Base-by-base conservation (phyloP, 2,888 invertebrate species). In the Hecatera dysodea region DNA sequence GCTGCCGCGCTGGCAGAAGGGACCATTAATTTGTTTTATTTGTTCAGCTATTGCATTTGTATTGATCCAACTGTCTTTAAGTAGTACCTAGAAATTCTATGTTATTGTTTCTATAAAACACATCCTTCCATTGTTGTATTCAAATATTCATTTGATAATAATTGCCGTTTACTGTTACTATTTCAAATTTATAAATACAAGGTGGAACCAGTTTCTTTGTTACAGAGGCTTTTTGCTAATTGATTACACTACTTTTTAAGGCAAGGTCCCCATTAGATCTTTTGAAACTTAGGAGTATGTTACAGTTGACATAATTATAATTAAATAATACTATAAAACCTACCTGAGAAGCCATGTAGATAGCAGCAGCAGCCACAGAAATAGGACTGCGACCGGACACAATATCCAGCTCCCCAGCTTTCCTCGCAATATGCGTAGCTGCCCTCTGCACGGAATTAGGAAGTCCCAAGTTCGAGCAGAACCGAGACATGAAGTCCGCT, bases 341-440 rank as follows among this genome's bases (percentile, higher is more conserved):
- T 88, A 98, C 98, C 95, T 99, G 99, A 19, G 99, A 99, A 3
- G 99, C 99, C 99, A 99, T 99, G 90, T 99, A 99, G 89, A 99
- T 99, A 66, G 99, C 99, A 60, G 99, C 99, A 11, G 99, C 99
- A 0, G 99, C 99, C 1, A 99, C 99, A 0, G 99, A 99, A 81
- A 99, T 99, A 0, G 99, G 99, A 69, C 99, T 99, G 88, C 99
- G 97, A 9, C 99, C 99, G 52, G 99, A 99, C 12, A 99, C 99
- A 87, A 99, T 98, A 91, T 99, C 99, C 94, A 99, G 95, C 90
- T 99, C 99, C 0, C 99, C 99, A 5, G 99, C 99, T 90, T 98
- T 99, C 88, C 98, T 97, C 0, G 99, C 99, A 89, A 99, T 99
- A 88, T 99, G 98, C 0, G 99, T 99, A 0, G 99, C 99, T 5